phyloP scores from a whole-genome alignment of 2,888 invertebrate genomes.

The Epirrhoe alternata region DNA sequence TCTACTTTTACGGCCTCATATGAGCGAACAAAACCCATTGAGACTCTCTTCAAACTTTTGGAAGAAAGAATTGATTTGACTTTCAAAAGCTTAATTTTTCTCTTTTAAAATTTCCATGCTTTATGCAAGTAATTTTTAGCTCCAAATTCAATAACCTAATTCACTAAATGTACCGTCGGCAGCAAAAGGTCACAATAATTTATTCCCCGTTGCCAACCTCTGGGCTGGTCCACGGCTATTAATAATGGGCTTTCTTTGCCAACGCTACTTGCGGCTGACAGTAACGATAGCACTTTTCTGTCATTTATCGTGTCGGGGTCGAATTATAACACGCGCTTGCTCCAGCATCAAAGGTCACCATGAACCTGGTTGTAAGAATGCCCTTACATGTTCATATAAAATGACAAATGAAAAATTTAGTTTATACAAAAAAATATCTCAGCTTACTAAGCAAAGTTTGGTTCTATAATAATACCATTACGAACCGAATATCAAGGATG shows the following conservation, averaged over 20 bases:
- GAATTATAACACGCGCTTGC: background rate
- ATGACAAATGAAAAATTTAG: background rate
- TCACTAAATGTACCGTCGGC: slow-evolving; percentile 48
- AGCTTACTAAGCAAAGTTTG: background rate
- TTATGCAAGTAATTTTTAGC: slow-evolving; percentile 9
- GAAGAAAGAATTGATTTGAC: background rate
- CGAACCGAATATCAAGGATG: background rate
- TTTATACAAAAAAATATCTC: background rate
- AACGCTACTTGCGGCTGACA: slow-evolving; percentile 75
- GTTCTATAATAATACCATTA: background rate
- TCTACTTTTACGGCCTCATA: too few species aligned
- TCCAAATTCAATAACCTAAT: slow-evolving; percentile 32
- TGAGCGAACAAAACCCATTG: too few species aligned
- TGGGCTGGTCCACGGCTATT: slow-evolving; percentile 68
- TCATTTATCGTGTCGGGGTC: slow-evolving; percentile 59
- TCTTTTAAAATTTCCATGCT: background rate
- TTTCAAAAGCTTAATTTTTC: background rate
- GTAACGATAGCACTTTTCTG: slow-evolving; percentile 72
- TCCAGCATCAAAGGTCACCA: background rate
- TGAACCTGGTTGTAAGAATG: background rate
- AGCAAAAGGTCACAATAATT: slow-evolving; percentile 71
- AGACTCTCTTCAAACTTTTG: too few species aligned
- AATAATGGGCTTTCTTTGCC: slow-evolving; percentile 76
- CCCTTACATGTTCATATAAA: background rate
- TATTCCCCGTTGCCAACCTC: slow-evolving; percentile 62